A percentile compares a stretch with the other conserved stretches of the same genome.
Evolutionary conservation across 30 jellyfish, hydroid and myxozoan species (phyloP).

Genomic region (Turritopsis dohrnii): DNA sequence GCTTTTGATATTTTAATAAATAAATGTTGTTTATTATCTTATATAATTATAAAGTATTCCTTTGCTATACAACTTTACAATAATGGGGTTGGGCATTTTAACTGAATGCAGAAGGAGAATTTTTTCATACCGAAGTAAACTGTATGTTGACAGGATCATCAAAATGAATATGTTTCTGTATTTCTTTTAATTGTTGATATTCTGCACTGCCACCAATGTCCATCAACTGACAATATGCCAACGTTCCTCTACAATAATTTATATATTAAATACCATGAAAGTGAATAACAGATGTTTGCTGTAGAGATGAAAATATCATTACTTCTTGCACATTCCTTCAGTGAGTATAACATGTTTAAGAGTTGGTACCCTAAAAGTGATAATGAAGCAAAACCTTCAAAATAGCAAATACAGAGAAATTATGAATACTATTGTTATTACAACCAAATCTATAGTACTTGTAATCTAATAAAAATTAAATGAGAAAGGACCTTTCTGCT

Average conservation of each 20-base stretch:
- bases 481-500: slow-evolving; percentile 43
- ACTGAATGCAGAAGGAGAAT: not conserved
- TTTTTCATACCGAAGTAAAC: slow-evolving; percentile 80
- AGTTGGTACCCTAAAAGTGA: slow-evolving; percentile 59
- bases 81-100: not conserved
- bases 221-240: slow-evolving; percentile 50
- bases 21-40: no score
- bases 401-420: no score
- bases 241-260: slow-evolving; percentile 62
- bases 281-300: not conserved
- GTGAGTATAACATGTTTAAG: slow-evolving; percentile 68
- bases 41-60: no score
- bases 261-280: not conserved
- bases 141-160: slow-evolving; percentile 90
- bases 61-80: no score
- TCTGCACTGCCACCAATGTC: slow-evolving; percentile 66
- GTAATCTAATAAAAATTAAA: not conserved
- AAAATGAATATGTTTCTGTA: slow-evolving; percentile 61
- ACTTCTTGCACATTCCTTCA: slow-evolving; percentile 74
- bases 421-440: not conserved
- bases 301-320: not conserved
- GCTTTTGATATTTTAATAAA: no score
- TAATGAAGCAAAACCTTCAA: not conserved
- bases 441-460: no score
- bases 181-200: slow-evolving; percentile 41